Percentiles rank a stretch among this genome's conserved stretches.
Evolutionary conservation across 2,113 vertebrate species (phyloP).

Genomic region (Riparia riparia): DNA sequence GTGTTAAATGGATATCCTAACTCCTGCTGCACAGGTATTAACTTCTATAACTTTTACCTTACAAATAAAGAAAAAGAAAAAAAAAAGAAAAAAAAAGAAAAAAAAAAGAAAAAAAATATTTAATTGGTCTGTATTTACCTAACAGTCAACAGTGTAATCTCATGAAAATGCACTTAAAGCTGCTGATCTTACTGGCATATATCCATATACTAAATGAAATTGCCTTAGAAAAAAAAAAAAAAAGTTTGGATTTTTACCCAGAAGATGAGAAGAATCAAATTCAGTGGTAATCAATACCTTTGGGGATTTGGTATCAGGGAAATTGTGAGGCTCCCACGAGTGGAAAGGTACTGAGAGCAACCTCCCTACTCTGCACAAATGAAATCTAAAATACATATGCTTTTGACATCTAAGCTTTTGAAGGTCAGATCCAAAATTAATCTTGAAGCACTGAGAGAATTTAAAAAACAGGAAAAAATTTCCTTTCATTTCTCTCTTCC

Average conservation of each 20-base stretch:
- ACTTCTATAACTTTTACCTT: background rate
- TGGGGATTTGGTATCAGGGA: background rate
- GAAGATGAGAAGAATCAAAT: background rate
- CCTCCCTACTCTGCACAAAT: background rate
- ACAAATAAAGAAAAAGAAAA: background rate
- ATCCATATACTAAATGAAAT: background rate
- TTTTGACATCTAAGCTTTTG: background rate
- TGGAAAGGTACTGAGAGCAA: background rate
- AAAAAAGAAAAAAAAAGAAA: background rate
- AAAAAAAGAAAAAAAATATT: background rate
- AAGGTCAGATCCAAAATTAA: conserved; percentile 1
- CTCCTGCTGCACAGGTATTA: background rate
- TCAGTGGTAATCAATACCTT: background rate
- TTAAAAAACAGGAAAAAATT: background rate
- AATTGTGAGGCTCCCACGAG: background rate
- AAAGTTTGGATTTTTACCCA: background rate
- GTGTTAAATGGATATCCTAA: background rate
- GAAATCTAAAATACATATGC: background rate
- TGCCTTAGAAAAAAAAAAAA: background rate
- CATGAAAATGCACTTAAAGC: background rate
- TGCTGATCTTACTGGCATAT: background rate
- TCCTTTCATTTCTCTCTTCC: background rate
- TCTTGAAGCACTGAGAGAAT: background rate
- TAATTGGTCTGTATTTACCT: background rate
- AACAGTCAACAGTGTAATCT: background rate